These are phyloP conservation scores for Ophion costatus DNA, from an alignment of 2,888 invertebrate species.

Conservation along the genomic window DNA sequence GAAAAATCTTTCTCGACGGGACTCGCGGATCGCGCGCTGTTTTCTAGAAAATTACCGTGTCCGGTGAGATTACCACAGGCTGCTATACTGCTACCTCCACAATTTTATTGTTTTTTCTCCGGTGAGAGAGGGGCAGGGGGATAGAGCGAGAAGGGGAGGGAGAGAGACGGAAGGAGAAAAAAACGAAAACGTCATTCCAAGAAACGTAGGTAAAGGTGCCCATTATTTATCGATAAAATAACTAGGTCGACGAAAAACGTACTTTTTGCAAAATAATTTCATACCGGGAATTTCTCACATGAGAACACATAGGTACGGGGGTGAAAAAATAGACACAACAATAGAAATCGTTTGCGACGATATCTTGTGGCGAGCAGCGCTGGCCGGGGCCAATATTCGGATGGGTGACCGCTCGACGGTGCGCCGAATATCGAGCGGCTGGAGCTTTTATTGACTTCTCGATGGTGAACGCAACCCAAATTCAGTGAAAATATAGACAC, in stretches of 20 bases:
- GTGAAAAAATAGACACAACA: not conserved
- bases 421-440: too few relatives aligned
- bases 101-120: slow-evolving; percentile 6
- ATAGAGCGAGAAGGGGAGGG: not conserved
- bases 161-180: not conserved
- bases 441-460: too few relatives aligned
- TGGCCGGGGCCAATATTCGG: not conserved
- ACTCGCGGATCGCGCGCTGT: slow-evolving; percentile 2
- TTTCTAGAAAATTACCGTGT: slow-evolving; percentile 18
- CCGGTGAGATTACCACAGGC: not conserved
- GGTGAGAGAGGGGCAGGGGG: not conserved
- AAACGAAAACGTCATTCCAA: not conserved
- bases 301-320: not conserved
- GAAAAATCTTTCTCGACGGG: slow-evolving; percentile 32
- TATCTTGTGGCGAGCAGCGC: not conserved
- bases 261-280: not conserved
- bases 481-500: too few relatives aligned
- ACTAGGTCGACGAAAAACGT: not conserved
- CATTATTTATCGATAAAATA: not conserved
- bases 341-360: not conserved
- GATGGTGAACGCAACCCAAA: too few relatives aligned
- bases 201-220: not conserved
- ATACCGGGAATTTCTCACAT: not conserved
- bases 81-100: not conserved
- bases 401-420: too few relatives aligned